Conservation (phyloP, 2,797 vertebrate species). For the Chrysocyon brachyurus region DNA sequence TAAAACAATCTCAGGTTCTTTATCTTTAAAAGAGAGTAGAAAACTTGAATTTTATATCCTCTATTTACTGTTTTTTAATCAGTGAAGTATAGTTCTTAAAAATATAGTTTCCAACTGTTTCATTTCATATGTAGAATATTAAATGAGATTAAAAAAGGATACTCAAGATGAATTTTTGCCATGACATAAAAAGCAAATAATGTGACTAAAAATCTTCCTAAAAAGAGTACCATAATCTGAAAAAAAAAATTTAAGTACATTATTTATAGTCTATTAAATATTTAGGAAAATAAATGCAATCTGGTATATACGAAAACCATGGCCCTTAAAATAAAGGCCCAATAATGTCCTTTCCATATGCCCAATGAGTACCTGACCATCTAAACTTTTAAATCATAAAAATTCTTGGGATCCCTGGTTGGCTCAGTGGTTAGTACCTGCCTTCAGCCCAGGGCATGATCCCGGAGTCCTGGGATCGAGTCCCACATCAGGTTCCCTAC, state of each 20-base stretch:
- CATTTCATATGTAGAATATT: slow-evolving; percentile 57
- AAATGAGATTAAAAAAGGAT: slow-evolving; percentile 18
- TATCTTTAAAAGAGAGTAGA: slow-evolving; percentile 40
- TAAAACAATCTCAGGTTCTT: slow-evolving; percentile 48
- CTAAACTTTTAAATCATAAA: too few relatives aligned
- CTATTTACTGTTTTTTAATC: slow-evolving; percentile 21
- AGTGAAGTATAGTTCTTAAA: slow-evolving; percentile 36
- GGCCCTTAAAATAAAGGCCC: neutral
- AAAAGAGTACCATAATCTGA: neutral
- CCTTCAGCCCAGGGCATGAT: too few relatives aligned
- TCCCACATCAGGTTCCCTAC: too few relatives aligned
- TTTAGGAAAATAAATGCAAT: slow-evolving; percentile 17
- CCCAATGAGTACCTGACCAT: neutral
- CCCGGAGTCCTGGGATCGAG: too few relatives aligned
- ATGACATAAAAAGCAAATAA: neutral
- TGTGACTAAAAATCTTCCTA: neutral
- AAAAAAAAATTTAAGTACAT: neutral
- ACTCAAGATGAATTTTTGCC: slow-evolving; percentile 3
- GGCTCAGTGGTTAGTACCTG: too few relatives aligned
- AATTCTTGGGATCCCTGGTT: too few relatives aligned
- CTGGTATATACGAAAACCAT: neutral
- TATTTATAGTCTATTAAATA: neutral
- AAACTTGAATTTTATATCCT: slow-evolving; percentile 48
- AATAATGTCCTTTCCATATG: neutral
- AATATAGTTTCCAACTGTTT: slow-evolving; percentile 54